Evolutionary conservation across 2,113 vertebrate genomes (phyloP).

Genomic region (human (Homo sapiens)): DNA sequence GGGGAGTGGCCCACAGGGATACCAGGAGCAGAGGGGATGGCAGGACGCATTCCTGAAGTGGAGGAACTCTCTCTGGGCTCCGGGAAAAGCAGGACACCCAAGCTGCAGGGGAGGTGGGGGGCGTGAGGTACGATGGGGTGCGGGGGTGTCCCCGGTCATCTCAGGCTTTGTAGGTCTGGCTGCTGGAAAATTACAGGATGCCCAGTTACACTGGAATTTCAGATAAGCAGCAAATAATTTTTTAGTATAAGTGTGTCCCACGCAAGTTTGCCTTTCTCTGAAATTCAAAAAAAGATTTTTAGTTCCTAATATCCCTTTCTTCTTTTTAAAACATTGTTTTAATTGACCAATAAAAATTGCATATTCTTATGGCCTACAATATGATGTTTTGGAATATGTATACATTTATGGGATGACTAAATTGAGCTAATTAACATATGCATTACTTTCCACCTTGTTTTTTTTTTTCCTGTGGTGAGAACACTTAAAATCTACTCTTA

Average conservation of each 20-base stretch:
- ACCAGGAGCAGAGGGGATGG: not conserved
- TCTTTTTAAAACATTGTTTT: not conserved
- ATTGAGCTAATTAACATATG: not conserved
- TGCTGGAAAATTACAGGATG: not conserved
- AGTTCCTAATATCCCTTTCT: not conserved
- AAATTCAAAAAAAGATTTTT: not conserved
- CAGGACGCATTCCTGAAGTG: not conserved
- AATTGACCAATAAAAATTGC: not conserved
- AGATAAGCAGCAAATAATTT: not conserved
- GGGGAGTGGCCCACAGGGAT: not conserved
- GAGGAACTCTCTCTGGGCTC: not conserved
- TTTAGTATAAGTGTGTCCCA: not conserved
- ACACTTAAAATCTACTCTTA: not conserved
- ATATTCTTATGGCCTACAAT: not conserved
- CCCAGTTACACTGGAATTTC: not conserved
- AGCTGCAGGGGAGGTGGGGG: not conserved
- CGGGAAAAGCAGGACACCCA: too few relatives aligned
- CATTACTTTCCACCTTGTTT: not conserved
- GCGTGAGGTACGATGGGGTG: not conserved
- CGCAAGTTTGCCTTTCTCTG: not conserved
- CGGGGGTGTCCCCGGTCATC: rapidly evolving
- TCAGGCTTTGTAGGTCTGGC: not conserved
- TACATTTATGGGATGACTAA: not conserved
- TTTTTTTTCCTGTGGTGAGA: not conserved
- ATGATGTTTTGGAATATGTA: not conserved